phyloP scores from a whole-genome alignment of 2,888 invertebrate genomes.

The Muscina levida region DNA sequence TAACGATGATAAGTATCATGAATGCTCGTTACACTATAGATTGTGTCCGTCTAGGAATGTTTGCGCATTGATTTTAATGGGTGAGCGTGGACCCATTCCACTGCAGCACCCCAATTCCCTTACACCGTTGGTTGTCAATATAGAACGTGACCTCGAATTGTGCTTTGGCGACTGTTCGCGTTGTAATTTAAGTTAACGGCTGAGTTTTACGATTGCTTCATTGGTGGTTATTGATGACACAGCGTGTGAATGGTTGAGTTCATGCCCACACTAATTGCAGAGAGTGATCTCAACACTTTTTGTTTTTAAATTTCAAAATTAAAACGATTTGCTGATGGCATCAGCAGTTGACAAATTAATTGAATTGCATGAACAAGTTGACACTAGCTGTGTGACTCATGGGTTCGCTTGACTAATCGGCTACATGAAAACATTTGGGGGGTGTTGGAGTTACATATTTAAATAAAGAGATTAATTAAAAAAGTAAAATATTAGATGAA shows the following conservation, averaged over 20 bases:
- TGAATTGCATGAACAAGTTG: no score
- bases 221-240: background rate
- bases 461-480: no score
- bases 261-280: conserved; percentile 15
- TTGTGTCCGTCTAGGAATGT: conserved; percentile 8
- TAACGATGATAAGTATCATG: conserved; percentile 57
- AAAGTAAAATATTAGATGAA: no score
- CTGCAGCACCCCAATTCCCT: no score
- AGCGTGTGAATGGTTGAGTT: conserved; percentile 19
- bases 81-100: background rate
- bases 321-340: background rate
- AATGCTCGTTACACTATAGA: conserved; percentile 18
- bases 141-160: conserved; percentile 57
- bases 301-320: background rate
- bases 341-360: no score
- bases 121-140: no score
- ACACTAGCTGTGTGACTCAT: no score
- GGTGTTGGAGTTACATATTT: no score
- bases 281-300: conserved; percentile 18
- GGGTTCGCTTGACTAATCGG: no score
- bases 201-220: conserved; percentile 10
- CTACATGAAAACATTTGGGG: no score
- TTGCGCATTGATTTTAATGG: conserved; percentile 34
- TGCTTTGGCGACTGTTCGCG: conserved; percentile 11
- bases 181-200: conserved; percentile 20